These are phyloP conservation scores for Aurelia sp. DNA, from an alignment of 30 jellyfish, hydroid and myxozoan species.

Conservation along the genomic window DNA sequence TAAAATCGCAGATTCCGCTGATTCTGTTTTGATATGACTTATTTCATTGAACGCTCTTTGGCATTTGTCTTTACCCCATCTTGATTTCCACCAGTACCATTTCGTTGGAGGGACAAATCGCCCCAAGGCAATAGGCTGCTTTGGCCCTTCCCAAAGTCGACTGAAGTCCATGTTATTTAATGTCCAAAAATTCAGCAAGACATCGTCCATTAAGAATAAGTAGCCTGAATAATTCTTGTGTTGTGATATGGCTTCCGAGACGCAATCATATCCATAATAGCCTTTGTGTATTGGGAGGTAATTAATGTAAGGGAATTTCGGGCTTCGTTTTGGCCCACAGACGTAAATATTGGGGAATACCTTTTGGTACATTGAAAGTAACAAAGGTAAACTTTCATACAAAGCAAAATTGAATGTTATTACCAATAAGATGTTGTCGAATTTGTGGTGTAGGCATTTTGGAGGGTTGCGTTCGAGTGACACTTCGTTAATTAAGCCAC, in stretches of 20 bases:
- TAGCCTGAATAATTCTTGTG: conserved; percentile 75
- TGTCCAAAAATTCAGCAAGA: conserved; percentile 86
- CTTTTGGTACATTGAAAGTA: conserved; percentile 55
- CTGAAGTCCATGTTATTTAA: conserved; percentile 40
- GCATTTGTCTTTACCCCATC: conserved; percentile 91
- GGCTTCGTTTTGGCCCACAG: conserved; percentile 78
- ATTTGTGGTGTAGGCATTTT: conserved; percentile 56
- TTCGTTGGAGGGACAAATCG: conserved; percentile 45
- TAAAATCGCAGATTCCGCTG: conserved; percentile 31
- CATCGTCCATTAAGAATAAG: conserved; percentile 87
- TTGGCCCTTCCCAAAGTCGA: conserved; percentile 96
- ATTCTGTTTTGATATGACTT: conserved; percentile 18
- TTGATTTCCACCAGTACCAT: conserved; percentile 98
- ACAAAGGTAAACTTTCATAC: conserved; percentile 68
- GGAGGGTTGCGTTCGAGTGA: not conserved
- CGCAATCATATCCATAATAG: conserved; percentile 67
- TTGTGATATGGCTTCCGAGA: conserved; percentile 53
- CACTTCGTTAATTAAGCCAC: conserved; percentile 13
- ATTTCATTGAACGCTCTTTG: conserved; percentile 70
- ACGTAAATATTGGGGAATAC: conserved; percentile 84
- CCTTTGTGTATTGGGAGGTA: conserved; percentile 75
- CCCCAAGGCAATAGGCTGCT: conserved; percentile 74
- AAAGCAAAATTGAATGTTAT: conserved; percentile 75
- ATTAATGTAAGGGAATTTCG: conserved; percentile 17
- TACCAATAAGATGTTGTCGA: conserved; percentile 71